These are phyloP conservation scores for Seladonia tumulorum DNA, from an alignment of 2,888 invertebrate genomes.

Conservation along the genomic window DNA sequence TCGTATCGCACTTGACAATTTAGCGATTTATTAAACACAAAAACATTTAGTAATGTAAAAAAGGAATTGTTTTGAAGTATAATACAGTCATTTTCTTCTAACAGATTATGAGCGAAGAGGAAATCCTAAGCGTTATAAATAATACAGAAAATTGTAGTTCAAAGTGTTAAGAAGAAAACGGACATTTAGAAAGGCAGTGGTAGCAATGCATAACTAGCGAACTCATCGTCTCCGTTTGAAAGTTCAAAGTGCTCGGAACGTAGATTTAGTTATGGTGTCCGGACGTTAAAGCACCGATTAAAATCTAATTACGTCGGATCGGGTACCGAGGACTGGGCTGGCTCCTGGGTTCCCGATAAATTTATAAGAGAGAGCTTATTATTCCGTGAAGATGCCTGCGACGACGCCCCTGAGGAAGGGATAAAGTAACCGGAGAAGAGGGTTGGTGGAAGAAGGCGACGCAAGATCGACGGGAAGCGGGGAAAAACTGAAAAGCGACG, in stretches of 20 bases:
- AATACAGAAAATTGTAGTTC: too few species aligned
- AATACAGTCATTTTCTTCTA: too few species aligned
- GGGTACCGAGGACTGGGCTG: slow-evolving; percentile 17
- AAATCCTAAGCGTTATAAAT: too few species aligned
- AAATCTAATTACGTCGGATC: not conserved
- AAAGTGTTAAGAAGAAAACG: too few species aligned
- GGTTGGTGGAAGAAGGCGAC: slow-evolving; percentile 62
- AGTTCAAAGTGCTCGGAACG: not conserved
- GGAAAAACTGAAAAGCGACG: slow-evolving; percentile 82
- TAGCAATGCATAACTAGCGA: too few species aligned
- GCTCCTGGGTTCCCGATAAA: slow-evolving; percentile 66
- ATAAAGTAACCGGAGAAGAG: slow-evolving; percentile 77
- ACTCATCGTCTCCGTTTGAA: too few species aligned
- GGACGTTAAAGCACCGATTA: not conserved
- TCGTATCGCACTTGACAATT: too few species aligned
- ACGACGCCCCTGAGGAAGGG: slow-evolving; percentile 77
- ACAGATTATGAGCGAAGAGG: too few species aligned
- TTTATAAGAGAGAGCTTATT: slow-evolving; percentile 80
- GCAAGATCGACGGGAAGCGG: slow-evolving; percentile 61
- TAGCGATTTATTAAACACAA: too few species aligned
- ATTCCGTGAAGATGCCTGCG: slow-evolving; percentile 75
- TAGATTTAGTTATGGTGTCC: slow-evolving; percentile 7
- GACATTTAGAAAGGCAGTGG: too few species aligned
- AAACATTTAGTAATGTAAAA: too few species aligned
- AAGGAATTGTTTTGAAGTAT: too few species aligned